Base-by-base conservation (phyloP, 2,888 invertebrate genomes). In the Brenthis hecate region DNA sequence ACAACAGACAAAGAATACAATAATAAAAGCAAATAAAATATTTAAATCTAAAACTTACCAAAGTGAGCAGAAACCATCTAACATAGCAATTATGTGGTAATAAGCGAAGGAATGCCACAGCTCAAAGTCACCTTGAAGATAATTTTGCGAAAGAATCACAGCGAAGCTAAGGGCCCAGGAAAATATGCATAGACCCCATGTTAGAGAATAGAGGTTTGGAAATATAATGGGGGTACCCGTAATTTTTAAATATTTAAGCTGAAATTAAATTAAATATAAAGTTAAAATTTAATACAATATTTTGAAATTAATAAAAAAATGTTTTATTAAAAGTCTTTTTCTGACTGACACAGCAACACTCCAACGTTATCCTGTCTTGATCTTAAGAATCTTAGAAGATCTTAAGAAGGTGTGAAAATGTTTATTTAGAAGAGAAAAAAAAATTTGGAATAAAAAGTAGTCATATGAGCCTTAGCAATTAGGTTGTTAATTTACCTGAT, bases 101-200 rank as follows among this genome's bases (percentile, higher is more conserved):
- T 96, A 96, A 3, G 95, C 96, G 60, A 95, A 95, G 0, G 95
- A 95, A 75, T 96, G 96, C 95, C 95, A 96, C 56, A 96, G 77
- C 58, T 94, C 93, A 82, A 96, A 95, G 82, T 96, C 96, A 1
- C 95, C 94, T 80, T 96, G 96, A 3, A 96, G 85, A 75, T 95
- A 95, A 78, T 94, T 95, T 77, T 96, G 96, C 0, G 95, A 95
- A 4, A 96, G 81, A 79, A 96, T 95, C 6, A 96, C 94, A 3
- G 91, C 91, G 69, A 95, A 93, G 69, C 95, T 95, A 0, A 95
- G 81, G 0, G 84, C 85, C 96, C 96, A 96, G 0, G 95, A 95
- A 75, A 95, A 93, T 5, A 95, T 85, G 75, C 96, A 96, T 0
- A 95, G 85, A 0, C 89, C 91, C 93, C 95, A 96, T 0, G 95